Evolutionary conservation across 2,888 invertebrate genomes (phyloP).

Genomic region (Leptopilina syphax): DNA sequence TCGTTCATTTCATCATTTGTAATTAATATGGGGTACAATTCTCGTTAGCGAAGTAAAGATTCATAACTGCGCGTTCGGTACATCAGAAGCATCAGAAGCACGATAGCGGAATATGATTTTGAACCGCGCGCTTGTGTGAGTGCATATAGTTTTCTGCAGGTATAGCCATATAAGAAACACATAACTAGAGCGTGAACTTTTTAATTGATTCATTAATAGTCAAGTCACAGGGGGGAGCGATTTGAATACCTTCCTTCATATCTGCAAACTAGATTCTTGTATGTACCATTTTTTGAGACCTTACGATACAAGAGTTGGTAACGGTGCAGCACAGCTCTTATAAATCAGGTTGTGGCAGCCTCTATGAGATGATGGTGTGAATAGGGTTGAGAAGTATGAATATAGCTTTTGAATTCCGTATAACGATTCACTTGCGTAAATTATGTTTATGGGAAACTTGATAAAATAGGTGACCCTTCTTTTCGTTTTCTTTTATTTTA

Average conservation of each 20-base stretch:
- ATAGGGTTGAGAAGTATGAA: slow-evolving; percentile 35
- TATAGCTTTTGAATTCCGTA: slow-evolving; percentile 17
- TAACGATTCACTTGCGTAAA: slow-evolving; percentile 8
- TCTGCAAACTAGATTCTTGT: slow-evolving; percentile 22
- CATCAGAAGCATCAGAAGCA: background rate
- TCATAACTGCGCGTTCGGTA: background rate
- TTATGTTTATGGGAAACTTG: slow-evolving; percentile 4
- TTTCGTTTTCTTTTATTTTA: background rate
- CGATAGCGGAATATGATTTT: slow-evolving; percentile 25
- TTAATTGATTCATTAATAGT: slow-evolving; percentile 41
- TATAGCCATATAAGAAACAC: slow-evolving; percentile 26
- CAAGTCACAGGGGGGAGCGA: slow-evolving; percentile 20
- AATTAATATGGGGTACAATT: slow-evolving; percentile 22
- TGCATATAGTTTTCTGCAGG: background rate
- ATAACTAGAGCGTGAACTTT: slow-evolving; percentile 36
- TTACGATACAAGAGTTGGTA: slow-evolving; percentile 8
- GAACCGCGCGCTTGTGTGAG: background rate
- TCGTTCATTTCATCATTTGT: slow-evolving; percentile 7
- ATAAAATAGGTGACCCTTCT: slow-evolving; percentile 1
- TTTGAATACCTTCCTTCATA: slow-evolving; percentile 30
- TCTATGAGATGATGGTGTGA: slow-evolving; percentile 17
- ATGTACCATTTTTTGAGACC: slow-evolving; percentile 32
- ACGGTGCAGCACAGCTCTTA: slow-evolving; percentile 15
- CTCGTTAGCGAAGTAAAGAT: slow-evolving; percentile 6
- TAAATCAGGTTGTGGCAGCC: background rate